Evolutionary conservation across 2,888 invertebrate species (phyloP), one percentile per base, ranked within the genome.

Genomic region (Hemistola chrysoprasaria): DNA sequence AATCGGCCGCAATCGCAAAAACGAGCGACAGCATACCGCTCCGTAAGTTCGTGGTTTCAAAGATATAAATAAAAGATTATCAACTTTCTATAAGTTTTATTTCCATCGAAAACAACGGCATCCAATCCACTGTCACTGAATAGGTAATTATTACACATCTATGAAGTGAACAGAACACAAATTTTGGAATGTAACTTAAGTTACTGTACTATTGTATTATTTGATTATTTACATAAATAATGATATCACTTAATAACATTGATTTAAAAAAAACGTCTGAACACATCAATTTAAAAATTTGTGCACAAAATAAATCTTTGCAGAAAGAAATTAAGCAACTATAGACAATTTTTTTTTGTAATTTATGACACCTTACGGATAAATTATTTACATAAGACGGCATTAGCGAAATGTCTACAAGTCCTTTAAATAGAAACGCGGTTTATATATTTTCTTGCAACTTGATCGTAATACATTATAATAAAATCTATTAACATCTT

Each of bases 401-500:
- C 65, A 37, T 40, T 30, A 41, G 33, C 47, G 35, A 49, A 49
- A 59, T 54, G 53, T 57, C 54, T 56, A 55, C 51, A 48, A 43
- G 41, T 53, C 47, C 57, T 56, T 56, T 42, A 50, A 49, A 47
- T 55, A 56, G 68, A 62, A 72, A 75, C 71, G 70, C 68, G 64
- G 67, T 70, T 68, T 62, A 71, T 63, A 73, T 76, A 75, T 76
- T 79, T 80, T 81, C 79, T 78, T 71, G 77, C 71, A 73, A 78
- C 71, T 77, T 77, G 72, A 79, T 82, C 71, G 65, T 71, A 76
- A 78, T 79, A 81, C 72, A 78, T 78, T 79, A 75, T 62, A 68
- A 71, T 80, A 81, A 76, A 78, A 59, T 53, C 84, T 87, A 88
- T 85, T 75, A 88, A 88, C 87, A 87, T 86, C 87, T 88, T 87